A percentile compares a stretch with the other conserved stretches of the same genome.
Conservation (phyloP, 2,797 vertebrate genomes). For the Lacerta bilineata region DNA sequence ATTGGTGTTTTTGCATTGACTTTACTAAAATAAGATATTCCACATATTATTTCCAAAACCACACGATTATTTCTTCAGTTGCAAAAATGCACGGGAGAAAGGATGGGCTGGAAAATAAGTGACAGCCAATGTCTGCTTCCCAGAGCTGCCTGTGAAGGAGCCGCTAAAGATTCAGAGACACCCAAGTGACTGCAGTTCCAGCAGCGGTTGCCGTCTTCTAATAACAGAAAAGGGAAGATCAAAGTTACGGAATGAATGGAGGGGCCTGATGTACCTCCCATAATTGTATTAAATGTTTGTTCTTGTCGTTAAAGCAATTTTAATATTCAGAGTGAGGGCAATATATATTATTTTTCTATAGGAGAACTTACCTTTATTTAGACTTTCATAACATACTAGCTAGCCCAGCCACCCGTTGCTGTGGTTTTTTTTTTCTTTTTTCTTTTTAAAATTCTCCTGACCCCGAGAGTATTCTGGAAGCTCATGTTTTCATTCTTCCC, state of each 20-base stretch:
- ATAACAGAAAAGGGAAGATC: background rate
- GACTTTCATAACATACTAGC: background rate
- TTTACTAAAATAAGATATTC: conserved; percentile 33
- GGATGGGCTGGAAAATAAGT: background rate
- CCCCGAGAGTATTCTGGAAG: too few relatives aligned
- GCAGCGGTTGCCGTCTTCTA: background rate
- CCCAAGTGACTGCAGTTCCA: background rate
- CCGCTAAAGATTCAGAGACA: background rate
- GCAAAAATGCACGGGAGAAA: conserved; percentile 21
- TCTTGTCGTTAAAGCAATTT: background rate
- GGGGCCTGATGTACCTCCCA: background rate
- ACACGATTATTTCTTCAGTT: background rate
- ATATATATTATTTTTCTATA: background rate
- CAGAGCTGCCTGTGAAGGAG: too few relatives aligned
- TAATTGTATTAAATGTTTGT: too few relatives aligned
- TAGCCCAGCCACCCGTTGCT: too few relatives aligned
- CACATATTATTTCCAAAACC: background rate
- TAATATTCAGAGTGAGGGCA: background rate
- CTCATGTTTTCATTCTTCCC: too few relatives aligned
- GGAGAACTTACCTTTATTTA: background rate
- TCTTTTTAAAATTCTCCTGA: too few relatives aligned
- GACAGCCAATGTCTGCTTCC: background rate
- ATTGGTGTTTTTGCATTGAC: conserved; percentile 49
- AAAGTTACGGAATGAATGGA: background rate
- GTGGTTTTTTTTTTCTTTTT: too few relatives aligned